These are phyloP conservation scores for Tromatobia lineatoria DNA, from an alignment of 2,888 invertebrate genomes.

Conservation along the genomic window DNA sequence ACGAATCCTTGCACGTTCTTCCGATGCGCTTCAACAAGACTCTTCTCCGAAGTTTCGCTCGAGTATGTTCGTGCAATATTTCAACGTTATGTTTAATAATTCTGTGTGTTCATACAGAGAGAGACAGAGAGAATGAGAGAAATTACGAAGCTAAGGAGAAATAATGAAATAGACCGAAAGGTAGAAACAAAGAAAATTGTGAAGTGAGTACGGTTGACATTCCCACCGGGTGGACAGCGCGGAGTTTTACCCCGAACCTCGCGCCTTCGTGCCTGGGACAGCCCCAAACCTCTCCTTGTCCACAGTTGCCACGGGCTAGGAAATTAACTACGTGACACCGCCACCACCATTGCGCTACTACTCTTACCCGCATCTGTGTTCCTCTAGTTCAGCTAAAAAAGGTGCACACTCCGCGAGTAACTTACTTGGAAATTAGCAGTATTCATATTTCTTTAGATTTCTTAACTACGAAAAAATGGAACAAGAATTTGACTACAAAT, in stretches of 20 bases:
- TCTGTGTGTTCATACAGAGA: too few species aligned
- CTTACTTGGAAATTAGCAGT: constrained; percentile 20
- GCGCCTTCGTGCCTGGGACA: constrained; percentile 44
- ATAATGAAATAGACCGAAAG: constrained; percentile 34
- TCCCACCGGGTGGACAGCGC: constrained; percentile 42
- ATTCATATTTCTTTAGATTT: constrained; percentile 20
- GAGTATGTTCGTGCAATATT: constrained; percentile 71
- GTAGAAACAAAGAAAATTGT: constrained; percentile 34
- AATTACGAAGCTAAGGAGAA: constrained; percentile 18
- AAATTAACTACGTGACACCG: constrained; percentile 73
- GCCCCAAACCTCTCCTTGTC: constrained; percentile 54
- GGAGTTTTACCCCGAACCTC: constrained; percentile 48
- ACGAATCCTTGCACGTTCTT: constrained; percentile 72
- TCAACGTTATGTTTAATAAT: constrained; percentile 79
- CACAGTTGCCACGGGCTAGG: constrained; percentile 62
- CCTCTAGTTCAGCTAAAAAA: constrained; percentile 20
- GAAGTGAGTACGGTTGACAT: constrained; percentile 39
- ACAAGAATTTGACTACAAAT: background rate
- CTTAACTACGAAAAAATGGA: constrained; percentile 9
- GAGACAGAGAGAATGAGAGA: constrained; percentile 37
- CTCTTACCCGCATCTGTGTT: constrained; percentile 6
- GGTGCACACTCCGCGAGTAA: constrained; percentile 30
- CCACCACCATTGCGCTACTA: constrained; percentile 36
- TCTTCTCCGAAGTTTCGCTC: constrained; percentile 4
- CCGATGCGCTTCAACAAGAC: constrained; percentile 33